Percentiles rank a stretch among this genome's conserved stretches.
Evolutionary conservation across 2,113 vertebrate species (phyloP).

Genomic region (Myiopsitta monachus): DNA sequence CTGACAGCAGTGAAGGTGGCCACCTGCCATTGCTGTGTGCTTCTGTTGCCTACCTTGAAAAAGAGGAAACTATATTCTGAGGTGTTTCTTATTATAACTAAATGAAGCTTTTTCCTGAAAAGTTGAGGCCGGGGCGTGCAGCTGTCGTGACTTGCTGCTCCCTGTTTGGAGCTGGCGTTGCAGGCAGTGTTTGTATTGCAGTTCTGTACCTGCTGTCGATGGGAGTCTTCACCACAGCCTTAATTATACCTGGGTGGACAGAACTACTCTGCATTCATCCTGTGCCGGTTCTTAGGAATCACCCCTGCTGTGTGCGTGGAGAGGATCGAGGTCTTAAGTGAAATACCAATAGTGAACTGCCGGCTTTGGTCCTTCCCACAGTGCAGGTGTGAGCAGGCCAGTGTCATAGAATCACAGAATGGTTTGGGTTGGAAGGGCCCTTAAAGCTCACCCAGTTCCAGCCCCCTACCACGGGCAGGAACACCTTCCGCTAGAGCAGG

Average conservation of each 20-base stretch:
- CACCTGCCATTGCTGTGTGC: not conserved
- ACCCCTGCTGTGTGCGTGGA: rapidly evolving
- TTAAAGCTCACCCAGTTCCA: not conserved
- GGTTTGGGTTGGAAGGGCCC: not conserved
- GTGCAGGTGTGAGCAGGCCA: not conserved
- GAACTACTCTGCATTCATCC: rapidly evolving
- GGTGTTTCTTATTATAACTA: not conserved
- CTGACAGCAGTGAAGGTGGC: not conserved
- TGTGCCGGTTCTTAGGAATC: rapidly evolving
- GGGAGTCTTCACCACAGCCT: not conserved
- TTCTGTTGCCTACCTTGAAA: not conserved
- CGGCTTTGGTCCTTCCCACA: not conserved
- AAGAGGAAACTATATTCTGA: not conserved
- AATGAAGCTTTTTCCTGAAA: not conserved
- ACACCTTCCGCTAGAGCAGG: not conserved
- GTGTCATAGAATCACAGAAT: not conserved
- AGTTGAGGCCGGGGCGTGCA: not conserved
- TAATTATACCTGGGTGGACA: not conserved
- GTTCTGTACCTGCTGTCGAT: not conserved
- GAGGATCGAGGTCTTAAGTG: too few species aligned
- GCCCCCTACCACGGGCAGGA: not conserved
- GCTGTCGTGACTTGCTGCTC: not conserved
- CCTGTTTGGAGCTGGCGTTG: not conserved
- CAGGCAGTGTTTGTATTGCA: not conserved
- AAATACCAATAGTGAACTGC: rapidly evolving